Evolutionary conservation across 2,113 vertebrate genomes (phyloP).

Genomic region (Sarotherodon lohbergeri): DNA sequence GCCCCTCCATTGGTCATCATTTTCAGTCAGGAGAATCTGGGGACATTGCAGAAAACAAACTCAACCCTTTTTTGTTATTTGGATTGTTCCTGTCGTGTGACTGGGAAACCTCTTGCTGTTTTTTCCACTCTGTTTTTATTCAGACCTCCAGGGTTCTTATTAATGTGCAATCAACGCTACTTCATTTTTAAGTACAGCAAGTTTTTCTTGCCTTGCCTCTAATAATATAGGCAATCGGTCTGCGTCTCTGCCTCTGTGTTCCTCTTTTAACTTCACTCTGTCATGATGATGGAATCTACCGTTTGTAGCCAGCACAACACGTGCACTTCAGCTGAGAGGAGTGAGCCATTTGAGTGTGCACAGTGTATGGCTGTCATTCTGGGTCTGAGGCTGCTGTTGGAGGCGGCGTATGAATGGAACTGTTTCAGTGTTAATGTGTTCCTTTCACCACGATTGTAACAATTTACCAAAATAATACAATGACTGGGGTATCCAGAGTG

Average conservation of each 20-base stretch:
- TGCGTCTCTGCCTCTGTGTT: neutral
- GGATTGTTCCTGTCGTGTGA: neutral
- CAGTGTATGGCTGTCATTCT: neutral
- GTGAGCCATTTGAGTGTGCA: neutral
- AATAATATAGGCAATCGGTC: neutral
- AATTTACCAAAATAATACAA: neutral
- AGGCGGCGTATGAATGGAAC: neutral
- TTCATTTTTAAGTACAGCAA: neutral
- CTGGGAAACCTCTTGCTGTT: neutral
- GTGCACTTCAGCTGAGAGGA: constrained; percentile 56
- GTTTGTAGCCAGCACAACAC: constrained; percentile 42
- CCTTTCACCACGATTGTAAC: neutral
- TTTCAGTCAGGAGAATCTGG: neutral
- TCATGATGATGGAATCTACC: constrained; percentile 60
- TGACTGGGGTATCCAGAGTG: neutral
- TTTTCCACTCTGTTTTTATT: neutral
- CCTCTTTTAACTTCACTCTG: constrained; percentile 30
- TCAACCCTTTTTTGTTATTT: neutral
- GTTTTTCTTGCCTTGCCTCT: neutral
- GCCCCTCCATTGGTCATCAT: fast-evolving
- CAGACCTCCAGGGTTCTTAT: neutral
- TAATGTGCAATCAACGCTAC: neutral
- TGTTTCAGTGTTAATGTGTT: neutral
- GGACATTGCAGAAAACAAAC: neutral
- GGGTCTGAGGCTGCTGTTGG: neutral